Base-by-base conservation (phyloP, 2,888 invertebrate species). In the Lomographa bimaculata region DNA sequence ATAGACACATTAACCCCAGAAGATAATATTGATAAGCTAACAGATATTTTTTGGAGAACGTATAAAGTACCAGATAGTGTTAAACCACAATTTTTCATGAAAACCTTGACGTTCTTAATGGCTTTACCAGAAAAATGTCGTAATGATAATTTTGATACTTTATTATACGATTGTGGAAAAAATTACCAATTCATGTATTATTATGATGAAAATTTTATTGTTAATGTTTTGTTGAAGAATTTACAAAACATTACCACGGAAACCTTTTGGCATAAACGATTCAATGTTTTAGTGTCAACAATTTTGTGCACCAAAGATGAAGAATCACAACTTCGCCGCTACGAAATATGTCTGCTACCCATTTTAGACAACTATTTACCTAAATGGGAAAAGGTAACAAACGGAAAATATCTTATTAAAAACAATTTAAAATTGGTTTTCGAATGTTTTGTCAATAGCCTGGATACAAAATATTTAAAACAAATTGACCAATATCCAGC, bases 1-100 rank as follows among this genome's bases (percentile, higher is more conserved):
- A 71, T 79, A n/a, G 67, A 72, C 12, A 65, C 61, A 38, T 54
- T 80, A 33, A 46, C 63, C n/a, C 12, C 49, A 7, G 68, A 69
- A 11, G 77, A 75, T 55, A 70, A 69, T 46, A n/a, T n/a, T n/a
- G n/a, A n/a, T n/a, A 61, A 65, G 47, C 30, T 43, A 8, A 30
- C 50, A 9, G 6, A 4, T 24, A 25, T 18, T n/a, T n/a, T n/a
- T n/a, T n/a, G n/a, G n/a, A n/a, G n/a, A n/a, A n/a, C n/a, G n/a
- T n/a, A n/a, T 9, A 26, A 48, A 6, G 48, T 73, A 6, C 74
- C 69, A 5, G 2, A 25, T 1, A 23, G 27, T 30, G 41, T 73
- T 1, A 51, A 48, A 46, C 57, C 58, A 3, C 39, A 54, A 8
- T 74, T 55, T 46, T 67, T 51, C 23, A 61, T 60, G 56, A 74